Percentiles rank a stretch among this genome's conserved stretches.
Conservation (phyloP, 64 coral and sea anemone genomes). For the Pachyseris speciosa region DNA sequence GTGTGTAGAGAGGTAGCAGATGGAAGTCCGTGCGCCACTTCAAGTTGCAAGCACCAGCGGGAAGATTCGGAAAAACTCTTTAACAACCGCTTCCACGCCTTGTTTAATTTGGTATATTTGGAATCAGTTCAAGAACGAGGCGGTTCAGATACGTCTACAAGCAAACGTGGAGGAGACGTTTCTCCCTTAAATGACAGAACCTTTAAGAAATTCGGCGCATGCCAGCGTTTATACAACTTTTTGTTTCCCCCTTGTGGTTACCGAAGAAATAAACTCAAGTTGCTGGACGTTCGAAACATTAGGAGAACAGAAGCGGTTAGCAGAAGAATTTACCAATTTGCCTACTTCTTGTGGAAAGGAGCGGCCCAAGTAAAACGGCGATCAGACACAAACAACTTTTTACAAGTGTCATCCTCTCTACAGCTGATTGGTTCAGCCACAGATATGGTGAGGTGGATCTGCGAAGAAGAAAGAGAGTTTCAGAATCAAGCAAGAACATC, state of each 20-base stretch:
- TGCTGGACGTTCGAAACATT: background rate
- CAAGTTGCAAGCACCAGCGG: constrained; percentile 47
- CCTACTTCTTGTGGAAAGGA: constrained; percentile 31
- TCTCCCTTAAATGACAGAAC: background rate
- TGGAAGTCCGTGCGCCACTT: background rate
- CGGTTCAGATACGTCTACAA: background rate
- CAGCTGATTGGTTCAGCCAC: constrained; percentile 14
- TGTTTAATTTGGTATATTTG: constrained; percentile 69
- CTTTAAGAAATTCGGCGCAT: constrained; percentile 28
- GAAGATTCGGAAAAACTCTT: constrained; percentile 35
- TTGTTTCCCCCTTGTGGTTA: constrained; percentile 66
- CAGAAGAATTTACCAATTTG: constrained; percentile 38
- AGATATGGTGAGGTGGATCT: constrained; percentile 2
- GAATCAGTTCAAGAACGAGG: constrained; percentile 53
- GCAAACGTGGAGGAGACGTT: background rate
- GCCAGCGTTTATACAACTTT: constrained; percentile 53
- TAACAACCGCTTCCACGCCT: constrained; percentile 45
- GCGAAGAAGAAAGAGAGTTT: constrained; percentile 41
- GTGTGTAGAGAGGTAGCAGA: constrained; percentile 15
- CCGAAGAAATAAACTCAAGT: background rate
- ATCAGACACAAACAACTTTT: constrained; percentile 65
- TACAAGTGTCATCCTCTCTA: constrained; percentile 67
- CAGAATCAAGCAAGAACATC: background rate
- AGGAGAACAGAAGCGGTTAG: constrained; percentile 39
- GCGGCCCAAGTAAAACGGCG: background rate